Evolutionary conservation across 2,797 vertebrate species (phyloP).

Genomic region (Arnoldichthys spilopterus): DNA sequence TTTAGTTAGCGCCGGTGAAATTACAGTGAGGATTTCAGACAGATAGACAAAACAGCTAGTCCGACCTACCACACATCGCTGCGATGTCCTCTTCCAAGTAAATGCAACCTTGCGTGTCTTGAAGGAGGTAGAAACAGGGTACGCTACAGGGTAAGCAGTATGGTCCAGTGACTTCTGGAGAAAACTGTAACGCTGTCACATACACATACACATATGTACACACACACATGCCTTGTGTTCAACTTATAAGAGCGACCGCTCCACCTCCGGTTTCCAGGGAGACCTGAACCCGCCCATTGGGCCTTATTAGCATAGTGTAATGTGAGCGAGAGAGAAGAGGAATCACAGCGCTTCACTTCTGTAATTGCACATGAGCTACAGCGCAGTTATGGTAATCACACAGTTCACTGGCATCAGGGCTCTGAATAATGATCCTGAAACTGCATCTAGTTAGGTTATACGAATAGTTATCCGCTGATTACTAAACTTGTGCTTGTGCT

Average conservation of each 20-base stretch:
- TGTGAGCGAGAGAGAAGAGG: background rate
- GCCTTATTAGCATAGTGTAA: background rate
- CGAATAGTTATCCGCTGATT: no score
- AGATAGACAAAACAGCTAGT: background rate
- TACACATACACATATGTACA: background rate
- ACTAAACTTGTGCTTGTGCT: no score
- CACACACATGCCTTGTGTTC: constrained; percentile 2
- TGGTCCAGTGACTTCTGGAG: constrained; percentile 16
- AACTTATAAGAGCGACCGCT: constrained; percentile 49
- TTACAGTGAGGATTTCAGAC: no score
- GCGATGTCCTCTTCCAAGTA: constrained; percentile 25
- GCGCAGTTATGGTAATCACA: background rate
- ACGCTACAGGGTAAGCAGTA: background rate
- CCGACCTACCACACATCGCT: constrained; percentile 79
- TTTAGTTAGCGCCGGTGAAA: background rate
- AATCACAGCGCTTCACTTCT: background rate
- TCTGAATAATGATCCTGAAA: no score
- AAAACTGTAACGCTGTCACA: background rate
- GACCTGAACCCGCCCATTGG: constrained; percentile 46
- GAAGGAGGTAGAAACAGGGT: background rate
- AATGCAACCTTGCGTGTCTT: background rate
- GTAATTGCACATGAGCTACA: background rate
- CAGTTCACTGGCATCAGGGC: no score
- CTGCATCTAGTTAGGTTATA: no score
- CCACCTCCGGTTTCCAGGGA: constrained; percentile 54